Percentiles rank a stretch among this genome's conserved stretches.
phyloP scores from a whole-genome alignment of 2,113 vertebrate genomes.

The Notothenia rossii region DNA sequence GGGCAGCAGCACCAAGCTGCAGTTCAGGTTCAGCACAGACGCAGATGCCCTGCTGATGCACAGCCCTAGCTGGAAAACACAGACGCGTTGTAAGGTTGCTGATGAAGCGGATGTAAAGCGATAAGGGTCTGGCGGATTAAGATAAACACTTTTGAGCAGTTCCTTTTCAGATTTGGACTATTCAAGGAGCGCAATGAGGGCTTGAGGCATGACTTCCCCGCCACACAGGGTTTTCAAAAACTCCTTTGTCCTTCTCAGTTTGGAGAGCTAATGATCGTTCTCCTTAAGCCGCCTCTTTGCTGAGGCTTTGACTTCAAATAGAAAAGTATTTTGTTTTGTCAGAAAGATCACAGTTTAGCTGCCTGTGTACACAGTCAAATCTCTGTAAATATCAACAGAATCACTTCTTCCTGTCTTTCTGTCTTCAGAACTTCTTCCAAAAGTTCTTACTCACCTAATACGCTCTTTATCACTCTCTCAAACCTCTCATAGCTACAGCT shows the following conservation, averaged over 20 bases:
- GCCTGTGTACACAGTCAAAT: too few species aligned
- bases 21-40: slow-evolving; percentile 95
- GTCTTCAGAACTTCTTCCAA: too few species aligned
- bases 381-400: too few species aligned
- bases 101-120: slow-evolving; percentile 11
- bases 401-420: too few species aligned
- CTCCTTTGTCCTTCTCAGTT: slow-evolving; percentile 33
- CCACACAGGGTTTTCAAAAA: slow-evolving; percentile 12
- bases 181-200: slow-evolving; percentile 16
- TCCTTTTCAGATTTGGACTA: slow-evolving; percentile 18
- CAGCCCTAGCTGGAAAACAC: slow-evolving; percentile 93
- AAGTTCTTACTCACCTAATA: too few species aligned
- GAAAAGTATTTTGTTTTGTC: not conserved
- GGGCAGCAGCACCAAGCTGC: slow-evolving; percentile 93
- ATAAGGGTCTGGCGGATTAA: slow-evolving; percentile 11
- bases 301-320: slow-evolving; percentile 6
- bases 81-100: slow-evolving; percentile 55
- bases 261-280: not conserved
- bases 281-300: not conserved
- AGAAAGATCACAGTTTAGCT: not conserved
- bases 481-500: not conserved
- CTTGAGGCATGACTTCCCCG: slow-evolving; percentile 23
- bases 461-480: too few species aligned
- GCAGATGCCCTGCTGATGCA: slow-evolving; percentile 98
- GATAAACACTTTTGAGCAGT: slow-evolving; percentile 25